Conservation (phyloP, 2,113 vertebrate genomes). For the Hippocampus barbouri region DNA sequence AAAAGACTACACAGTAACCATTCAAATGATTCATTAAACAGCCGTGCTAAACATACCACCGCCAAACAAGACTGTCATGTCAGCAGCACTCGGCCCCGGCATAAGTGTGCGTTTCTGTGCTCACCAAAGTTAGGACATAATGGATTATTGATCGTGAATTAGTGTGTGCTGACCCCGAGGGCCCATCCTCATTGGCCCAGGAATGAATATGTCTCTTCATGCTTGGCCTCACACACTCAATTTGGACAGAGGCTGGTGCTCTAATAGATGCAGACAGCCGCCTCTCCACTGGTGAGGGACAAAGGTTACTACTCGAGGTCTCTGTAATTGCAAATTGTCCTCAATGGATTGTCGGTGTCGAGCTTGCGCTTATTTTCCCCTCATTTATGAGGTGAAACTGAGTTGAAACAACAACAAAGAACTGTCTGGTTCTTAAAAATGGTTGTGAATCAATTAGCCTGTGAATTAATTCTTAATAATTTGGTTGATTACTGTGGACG, state of each 20-base stretch:
- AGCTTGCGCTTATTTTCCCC: slow-evolving; percentile 2
- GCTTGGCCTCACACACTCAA: slow-evolving; percentile 72
- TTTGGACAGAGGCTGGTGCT: slow-evolving; percentile 58
- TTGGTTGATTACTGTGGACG: too few relatives aligned
- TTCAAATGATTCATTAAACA: neutral
- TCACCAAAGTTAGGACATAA: slow-evolving; percentile 86
- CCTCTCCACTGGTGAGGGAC: slow-evolving; percentile 42
- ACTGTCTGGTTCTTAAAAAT: neutral
- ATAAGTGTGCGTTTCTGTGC: slow-evolving; percentile 21
- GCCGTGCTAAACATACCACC: slow-evolving; percentile 2
- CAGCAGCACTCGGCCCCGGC: slow-evolving; percentile 8
- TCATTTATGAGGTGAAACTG: neutral
- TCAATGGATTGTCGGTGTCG: slow-evolving; percentile 7
- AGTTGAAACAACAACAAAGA: neutral
- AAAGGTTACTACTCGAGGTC: slow-evolving; percentile 43
- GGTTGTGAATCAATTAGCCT: neutral
- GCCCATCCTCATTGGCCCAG: slow-evolving; percentile 74
- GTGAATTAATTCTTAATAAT: neutral
- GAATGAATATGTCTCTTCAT: slow-evolving; percentile 86
- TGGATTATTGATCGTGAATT: slow-evolving; percentile 90
- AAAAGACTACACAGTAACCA: neutral
- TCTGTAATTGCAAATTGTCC: slow-evolving; percentile 37
- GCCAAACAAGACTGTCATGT: neutral
- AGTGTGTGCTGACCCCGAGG: slow-evolving; percentile 78
- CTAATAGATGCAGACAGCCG: slow-evolving; percentile 55